Percentiles rank a stretch among this genome's conserved stretches.
phyloP scores from a whole-genome alignment of 2,888 invertebrate genomes.

The Chloroclysta siterata region DNA sequence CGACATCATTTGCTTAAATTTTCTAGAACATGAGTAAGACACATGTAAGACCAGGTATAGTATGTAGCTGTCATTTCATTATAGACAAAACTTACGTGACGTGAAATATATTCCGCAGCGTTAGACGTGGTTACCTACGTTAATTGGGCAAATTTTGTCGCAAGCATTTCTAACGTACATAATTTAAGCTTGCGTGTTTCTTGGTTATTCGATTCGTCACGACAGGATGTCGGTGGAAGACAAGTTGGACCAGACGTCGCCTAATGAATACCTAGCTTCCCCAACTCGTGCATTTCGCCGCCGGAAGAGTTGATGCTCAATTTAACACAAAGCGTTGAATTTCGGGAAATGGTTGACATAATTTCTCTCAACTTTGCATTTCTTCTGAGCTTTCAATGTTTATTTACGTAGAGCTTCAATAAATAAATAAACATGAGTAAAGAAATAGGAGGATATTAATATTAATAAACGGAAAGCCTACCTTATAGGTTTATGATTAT shows the following conservation, averaged over 20 bases:
- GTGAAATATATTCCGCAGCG: no score
- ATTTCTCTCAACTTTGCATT: slow-evolving; percentile 10
- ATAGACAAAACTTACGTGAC: no score
- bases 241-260: not conserved
- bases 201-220: not conserved
- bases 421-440: not conserved
- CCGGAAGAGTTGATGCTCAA: slow-evolving; percentile 12
- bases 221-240: not conserved
- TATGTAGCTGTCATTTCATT: no score
- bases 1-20: no score
- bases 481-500: not conserved
- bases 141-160: not conserved
- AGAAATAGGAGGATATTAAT: not conserved
- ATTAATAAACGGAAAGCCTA: not conserved
- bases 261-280: not conserved
- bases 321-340: slow-evolving; percentile 14
- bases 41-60: no score
- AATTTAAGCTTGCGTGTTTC: not conserved
- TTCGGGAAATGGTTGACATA: slow-evolving; percentile 13
- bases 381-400: not conserved
- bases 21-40: no score
- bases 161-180: not conserved
- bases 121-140: not conserved
- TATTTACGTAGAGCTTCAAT: slow-evolving; percentile 3
- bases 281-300: slow-evolving; percentile 2